phyloP scores from a whole-genome alignment of 92 coral and sea anemone species.

The Epizoanthus stellaris region DNA sequence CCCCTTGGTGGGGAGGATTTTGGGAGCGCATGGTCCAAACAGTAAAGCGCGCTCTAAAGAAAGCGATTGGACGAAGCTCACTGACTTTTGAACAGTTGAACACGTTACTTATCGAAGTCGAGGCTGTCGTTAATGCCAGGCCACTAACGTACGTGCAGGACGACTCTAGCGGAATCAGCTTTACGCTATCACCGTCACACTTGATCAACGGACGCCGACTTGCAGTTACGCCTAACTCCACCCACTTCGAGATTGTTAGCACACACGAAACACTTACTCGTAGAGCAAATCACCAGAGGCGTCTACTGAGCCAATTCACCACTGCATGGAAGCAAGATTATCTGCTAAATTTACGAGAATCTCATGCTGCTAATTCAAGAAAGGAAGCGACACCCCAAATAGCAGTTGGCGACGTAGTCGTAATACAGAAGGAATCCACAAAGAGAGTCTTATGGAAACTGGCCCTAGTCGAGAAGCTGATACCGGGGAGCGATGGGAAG shows the following conservation, averaged over 20 bases:
- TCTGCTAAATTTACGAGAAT: constrained; percentile 25
- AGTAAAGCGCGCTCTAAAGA: constrained; percentile 26
- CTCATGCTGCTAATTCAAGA: neutral
- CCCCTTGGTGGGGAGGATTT: constrained; percentile 58
- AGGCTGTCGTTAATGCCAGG: constrained; percentile 27
- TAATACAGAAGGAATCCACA: constrained; percentile 46
- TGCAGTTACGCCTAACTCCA: constrained; percentile 46
- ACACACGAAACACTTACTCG: constrained; percentile 45
- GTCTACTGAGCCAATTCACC: constrained; percentile 47
- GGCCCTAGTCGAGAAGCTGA: constrained; percentile 50
- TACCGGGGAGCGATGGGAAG: constrained; percentile 46
- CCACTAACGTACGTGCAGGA: constrained; percentile 48
- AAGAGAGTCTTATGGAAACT: constrained; percentile 57
- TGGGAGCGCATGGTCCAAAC: constrained; percentile 35
- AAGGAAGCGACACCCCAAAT: neutral
- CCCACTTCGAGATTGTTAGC: constrained; percentile 62
- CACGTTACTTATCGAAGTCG: constrained; percentile 35
- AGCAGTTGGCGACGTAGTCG: constrained; percentile 52
- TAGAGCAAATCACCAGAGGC: constrained; percentile 37
- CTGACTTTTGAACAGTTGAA: constrained; percentile 35
- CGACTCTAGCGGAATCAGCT: constrained; percentile 41
- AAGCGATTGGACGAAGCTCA: constrained; percentile 32
- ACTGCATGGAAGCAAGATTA: constrained; percentile 47
- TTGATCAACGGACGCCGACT: constrained; percentile 62
- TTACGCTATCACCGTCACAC: constrained; percentile 65